Evolutionary conservation across 2,797 vertebrate genomes (phyloP).

Genomic region (Otolemur crassicaudatus): DNA sequence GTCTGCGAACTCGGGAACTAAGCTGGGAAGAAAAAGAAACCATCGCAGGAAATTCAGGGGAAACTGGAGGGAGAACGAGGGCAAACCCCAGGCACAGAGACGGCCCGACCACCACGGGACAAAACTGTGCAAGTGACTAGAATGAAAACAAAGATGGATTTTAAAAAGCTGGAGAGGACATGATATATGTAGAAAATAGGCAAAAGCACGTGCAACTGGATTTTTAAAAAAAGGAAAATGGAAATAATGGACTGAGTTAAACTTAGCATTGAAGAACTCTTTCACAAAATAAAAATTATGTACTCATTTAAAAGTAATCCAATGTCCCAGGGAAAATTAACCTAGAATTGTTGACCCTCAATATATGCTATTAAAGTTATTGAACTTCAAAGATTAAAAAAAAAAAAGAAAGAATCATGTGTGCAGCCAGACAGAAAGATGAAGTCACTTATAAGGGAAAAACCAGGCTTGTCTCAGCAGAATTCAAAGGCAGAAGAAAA

Average conservation of each 20-base stretch:
- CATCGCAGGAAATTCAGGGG: neutral
- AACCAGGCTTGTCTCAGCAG: neutral
- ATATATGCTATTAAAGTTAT: constrained; percentile 8
- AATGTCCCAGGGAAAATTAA: constrained; percentile 5
- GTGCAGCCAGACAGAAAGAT: neutral
- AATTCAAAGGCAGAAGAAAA: neutral
- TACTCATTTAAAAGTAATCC: constrained; percentile 29
- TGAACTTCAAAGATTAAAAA: constrained; percentile 29
- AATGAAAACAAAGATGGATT: neutral
- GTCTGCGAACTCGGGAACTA: neutral
- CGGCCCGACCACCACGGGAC: no score
- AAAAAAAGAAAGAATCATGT: neutral
- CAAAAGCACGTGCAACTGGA: neutral
- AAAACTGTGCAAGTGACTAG: neutral
- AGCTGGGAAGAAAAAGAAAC: neutral
- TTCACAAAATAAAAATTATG: constrained; percentile 22
- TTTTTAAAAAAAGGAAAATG: neutral
- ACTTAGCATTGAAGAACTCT: constrained; percentile 7
- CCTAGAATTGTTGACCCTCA: neutral
- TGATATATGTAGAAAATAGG: neutral
- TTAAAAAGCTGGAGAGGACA: neutral
- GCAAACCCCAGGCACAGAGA: no score
- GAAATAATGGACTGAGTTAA: constrained; percentile 43
- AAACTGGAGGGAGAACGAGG: neutral
- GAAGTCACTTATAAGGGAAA: neutral